A percentile compares a stretch with the other conserved stretches of the same genome.
Evolutionary conservation across 2,888 invertebrate genomes (phyloP).

Genomic region (Morpho helenor): DNA sequence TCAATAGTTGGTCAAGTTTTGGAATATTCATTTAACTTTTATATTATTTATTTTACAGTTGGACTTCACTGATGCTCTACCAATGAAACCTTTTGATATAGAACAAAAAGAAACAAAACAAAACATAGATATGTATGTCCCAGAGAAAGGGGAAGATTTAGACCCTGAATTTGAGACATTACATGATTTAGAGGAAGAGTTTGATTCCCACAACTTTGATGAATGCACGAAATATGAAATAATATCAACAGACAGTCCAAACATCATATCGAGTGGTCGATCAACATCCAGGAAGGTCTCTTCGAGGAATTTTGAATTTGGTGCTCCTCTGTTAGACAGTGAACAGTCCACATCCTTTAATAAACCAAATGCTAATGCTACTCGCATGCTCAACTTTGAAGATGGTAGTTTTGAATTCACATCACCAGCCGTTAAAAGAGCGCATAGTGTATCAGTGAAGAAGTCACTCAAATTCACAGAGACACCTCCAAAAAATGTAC

Average conservation of each 20-base stretch:
- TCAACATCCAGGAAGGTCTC: conserved; percentile 51
- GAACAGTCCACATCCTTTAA: conserved; percentile 69
- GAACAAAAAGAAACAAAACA: conserved; percentile 17
- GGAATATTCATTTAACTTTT: too few species aligned
- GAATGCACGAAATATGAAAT: conserved; percentile 72
- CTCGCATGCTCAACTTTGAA: conserved; percentile 64
- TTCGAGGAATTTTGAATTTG: conserved; percentile 61
- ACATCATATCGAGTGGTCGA: conserved; percentile 64
- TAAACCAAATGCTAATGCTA: conserved; percentile 44
- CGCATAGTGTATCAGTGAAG: conserved; percentile 47
- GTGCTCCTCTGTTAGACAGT: conserved; percentile 59
- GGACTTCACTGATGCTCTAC: conserved; percentile 57
- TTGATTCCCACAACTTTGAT: conserved; percentile 61
- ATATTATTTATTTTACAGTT: conserved; percentile 38
- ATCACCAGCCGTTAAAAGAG: conserved; percentile 50
- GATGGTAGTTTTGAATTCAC: conserved; percentile 66
- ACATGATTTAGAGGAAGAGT: conserved; percentile 69
- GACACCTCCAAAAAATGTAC: conserved; percentile 44
- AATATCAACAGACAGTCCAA: conserved; percentile 70
- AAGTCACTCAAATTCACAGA: conserved; percentile 63
- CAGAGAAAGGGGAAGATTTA: conserved; percentile 44
- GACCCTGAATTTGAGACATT: conserved; percentile 58
- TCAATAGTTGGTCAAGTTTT: too few species aligned
- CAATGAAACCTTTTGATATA: conserved; percentile 34
- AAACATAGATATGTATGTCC: conserved; percentile 41